Evolutionary conservation across 2,113 vertebrate species (phyloP), one percentile per base, ranked within the genome.

Genomic region (Passerina amoena): DNA sequence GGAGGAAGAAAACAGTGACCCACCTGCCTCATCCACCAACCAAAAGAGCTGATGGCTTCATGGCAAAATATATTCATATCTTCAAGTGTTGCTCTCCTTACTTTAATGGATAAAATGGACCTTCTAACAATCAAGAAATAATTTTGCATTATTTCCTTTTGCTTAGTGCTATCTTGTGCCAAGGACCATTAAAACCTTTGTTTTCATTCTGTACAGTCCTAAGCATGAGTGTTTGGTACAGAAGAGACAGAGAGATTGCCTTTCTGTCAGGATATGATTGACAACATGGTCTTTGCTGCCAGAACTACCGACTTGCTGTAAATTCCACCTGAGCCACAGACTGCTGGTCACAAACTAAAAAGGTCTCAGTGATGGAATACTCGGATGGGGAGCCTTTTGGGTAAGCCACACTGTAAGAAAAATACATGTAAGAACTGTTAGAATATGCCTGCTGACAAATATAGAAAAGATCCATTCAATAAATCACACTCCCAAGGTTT

Each of bases 241-340:
- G 95, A 98, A 98, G 94, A 97, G 97, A 93, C 96, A 94, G 33
- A 98, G 86, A 56, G 95, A 97, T 44, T 70, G 91, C 5, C 92
- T 87, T 40, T 97, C 93, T 30, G 95, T 96, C 35, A 97, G 98
- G 81, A 98, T 96, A 77, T 68, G 88, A 64, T 98, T 92, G 57
- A 96, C 92, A 2, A 97, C 93, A 69, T 97, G 97, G 33, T 97
- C 97, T 69, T 68, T 90, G 22, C 97, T 97, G 25, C 97, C 68
- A 17, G 95, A 95, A 90, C 97, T 95, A 31, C 97, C 98, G 77
- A 98, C 95, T 94, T 98, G 97, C 98, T 97, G 98, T 86, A 98
- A 97, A 96, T 98, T 97, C 97, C 97, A 98, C 72, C 95, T 91
- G 28, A 88, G 93, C 86, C 60, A 35, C 20, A 82, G 88, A 11